Base-by-base conservation (phyloP, 2,888 invertebrate genomes). In the Neocrepidodera transversa region DNA sequence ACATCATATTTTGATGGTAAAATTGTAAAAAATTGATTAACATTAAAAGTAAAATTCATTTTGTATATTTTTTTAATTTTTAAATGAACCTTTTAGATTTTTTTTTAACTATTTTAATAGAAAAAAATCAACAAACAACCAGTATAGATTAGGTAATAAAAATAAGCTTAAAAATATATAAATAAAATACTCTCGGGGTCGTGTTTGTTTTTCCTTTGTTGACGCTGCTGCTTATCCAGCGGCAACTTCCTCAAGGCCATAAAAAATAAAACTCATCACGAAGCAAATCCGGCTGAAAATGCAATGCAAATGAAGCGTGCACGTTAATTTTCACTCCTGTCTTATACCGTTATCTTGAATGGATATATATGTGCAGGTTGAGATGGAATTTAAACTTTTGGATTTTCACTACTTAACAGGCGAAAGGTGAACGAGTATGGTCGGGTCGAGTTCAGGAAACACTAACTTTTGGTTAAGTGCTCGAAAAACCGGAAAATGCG, bases 261-360 rank as follows among this genome's bases (percentile, higher is more conserved):
- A 73, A 72, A 72, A 74, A 74, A 74, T 74, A 71, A 73, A 73
- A 72, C 71, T 72, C 73, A 72, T 72, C 71, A 69, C 68, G 64
- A 48, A 59, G 67, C 68, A 72, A 71, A 72, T 72, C 72, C 72
- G 70, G 70, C 47, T 54, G 67, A 67, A 68, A 70, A 70, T 69
- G 68, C 71, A 69, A 74, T 74, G 74, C 74, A 74, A 74, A 74
- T 73, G 72, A 72, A 71, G 67, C 68, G 60, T 60, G 68, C 65
- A 67, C 66, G 67, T 69, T 73, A 72, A 72, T 73, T 71, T 67
- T 63, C 52, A 64, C 61, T 60, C 62, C 64, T 63, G 60, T 57
- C 63, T 64, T 68, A 64, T 62, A 59, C 60, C 61, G 64, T 63
- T 68, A 65, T 66, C 63, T 58, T 32, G 43, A 60, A 65, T 59